Evolutionary conservation across 2,113 vertebrate species (phyloP), one percentile per base, ranked within the genome.

Genomic region (Lipophrys pholis): DNA sequence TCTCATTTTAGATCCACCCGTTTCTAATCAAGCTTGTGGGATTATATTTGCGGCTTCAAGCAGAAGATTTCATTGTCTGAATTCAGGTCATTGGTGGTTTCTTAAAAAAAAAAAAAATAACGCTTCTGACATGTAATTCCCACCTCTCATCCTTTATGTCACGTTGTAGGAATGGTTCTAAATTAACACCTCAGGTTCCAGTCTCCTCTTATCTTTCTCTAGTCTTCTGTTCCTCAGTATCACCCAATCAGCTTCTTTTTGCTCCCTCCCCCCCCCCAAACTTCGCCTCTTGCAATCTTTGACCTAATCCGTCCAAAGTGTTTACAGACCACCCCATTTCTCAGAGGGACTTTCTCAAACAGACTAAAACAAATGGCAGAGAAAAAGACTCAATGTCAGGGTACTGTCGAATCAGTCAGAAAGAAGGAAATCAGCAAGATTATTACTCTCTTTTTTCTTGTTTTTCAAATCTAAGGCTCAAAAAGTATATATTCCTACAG

Each of bases 231-330:
- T 48, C 49, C 38, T 73, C 59, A 7, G 36, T 71, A 50, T 17
- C 75, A 69, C 57, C 52, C 72, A 15, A 67, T 55, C 60, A 56
- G 65, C 67, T 42, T 11, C 46, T 43, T 10, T 15, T 40, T 62
- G 17, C 40, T 35, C 12, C 43, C 30, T 36, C 54, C 15, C n/a
- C 61, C 56, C 48, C 69, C 61, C 56, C 48, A 65, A 0, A 57
- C 41, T 41, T 61, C 52, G 48, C 30, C 79, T 67, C 76, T 59
- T 41, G 35, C 73, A 54, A 69, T 81, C 71, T 83, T 81, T 45
- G 36, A 56, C 21, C 72, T 91, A 90, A 92, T 91, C 85, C 73
- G 35, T 55, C 36, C 53, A 87, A 90, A 92, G 85, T 91, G 91
- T 90, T 94, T 90, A 89, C 92, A 93, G 89, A 90, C 85, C 53